Percentiles rank a stretch among this genome's conserved stretches.
Conservation (phyloP, 2,888 invertebrate species). For the Hydrotaea diabolus region DNA sequence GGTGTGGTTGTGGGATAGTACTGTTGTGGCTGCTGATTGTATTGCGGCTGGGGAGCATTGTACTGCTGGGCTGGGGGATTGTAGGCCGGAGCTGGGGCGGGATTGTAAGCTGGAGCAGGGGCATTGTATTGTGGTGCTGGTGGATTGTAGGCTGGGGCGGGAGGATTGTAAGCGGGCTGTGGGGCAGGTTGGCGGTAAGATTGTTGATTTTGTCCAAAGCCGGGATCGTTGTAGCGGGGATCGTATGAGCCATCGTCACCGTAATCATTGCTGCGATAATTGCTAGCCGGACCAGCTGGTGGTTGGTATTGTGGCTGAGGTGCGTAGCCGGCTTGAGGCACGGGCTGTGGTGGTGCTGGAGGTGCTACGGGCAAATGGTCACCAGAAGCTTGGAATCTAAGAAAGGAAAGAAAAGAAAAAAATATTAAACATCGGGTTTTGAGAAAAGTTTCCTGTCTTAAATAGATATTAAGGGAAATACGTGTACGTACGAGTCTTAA, state of each 20-base stretch:
- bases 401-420: slow-evolving; percentile 6
- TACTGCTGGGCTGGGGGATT: slow-evolving; percentile 76
- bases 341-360: slow-evolving; percentile 81
- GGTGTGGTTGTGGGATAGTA: slow-evolving; percentile 83
- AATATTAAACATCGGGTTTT: no score
- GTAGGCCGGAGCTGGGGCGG: slow-evolving; percentile 80
- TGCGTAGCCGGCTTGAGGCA: slow-evolving; percentile 82
- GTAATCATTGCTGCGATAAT: slow-evolving; percentile 76
- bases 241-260: slow-evolving; percentile 80
- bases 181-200: slow-evolving; percentile 81
- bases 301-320: slow-evolving; percentile 81
- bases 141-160: slow-evolving; percentile 80
- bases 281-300: slow-evolving; percentile 79
- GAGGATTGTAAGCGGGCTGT: slow-evolving; percentile 73
- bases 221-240: slow-evolving; percentile 80
- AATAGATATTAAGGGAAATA: no score
- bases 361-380: slow-evolving; percentile 89
- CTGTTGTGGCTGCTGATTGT: slow-evolving; percentile 74
- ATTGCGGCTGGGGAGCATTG: slow-evolving; percentile 80
- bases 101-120: slow-evolving; percentile 78
- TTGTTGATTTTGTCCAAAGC: slow-evolving; percentile 76
- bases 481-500: no score
- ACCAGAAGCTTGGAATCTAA: slow-evolving; percentile 88
- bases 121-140: slow-evolving; percentile 69
- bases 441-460: no score